Conservation (phyloP, 2,797 vertebrate genomes). For the Antennarius maculatus region DNA sequence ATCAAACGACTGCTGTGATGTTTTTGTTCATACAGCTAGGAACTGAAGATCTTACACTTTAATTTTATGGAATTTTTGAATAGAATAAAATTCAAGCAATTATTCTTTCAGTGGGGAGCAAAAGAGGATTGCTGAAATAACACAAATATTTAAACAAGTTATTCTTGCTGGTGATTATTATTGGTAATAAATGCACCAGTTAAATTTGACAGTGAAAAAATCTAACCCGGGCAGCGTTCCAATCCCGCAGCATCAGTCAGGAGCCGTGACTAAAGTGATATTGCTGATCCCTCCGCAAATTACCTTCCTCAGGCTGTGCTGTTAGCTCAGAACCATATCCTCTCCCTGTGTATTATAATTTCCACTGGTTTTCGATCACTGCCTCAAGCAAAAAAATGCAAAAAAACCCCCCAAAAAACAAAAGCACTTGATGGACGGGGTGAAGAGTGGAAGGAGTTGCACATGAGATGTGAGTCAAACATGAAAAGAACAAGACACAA, state of each 20-base stretch:
- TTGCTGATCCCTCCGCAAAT: constrained; percentile 22
- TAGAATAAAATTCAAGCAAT: background rate
- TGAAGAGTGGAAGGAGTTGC: background rate
- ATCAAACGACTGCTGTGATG: background rate
- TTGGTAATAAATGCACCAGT: constrained; percentile 10
- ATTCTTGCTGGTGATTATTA: constrained; percentile 17
- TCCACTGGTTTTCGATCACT: constrained; percentile 34
- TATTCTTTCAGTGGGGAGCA: background rate
- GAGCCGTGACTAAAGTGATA: constrained; percentile 30
- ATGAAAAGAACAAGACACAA: constrained; percentile 19
- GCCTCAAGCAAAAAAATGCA: constrained; percentile 25
- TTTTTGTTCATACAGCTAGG: constrained; percentile 11
- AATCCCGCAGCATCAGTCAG: constrained; percentile 10
- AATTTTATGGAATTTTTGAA: too few relatives aligned
- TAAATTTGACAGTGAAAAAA: constrained; percentile 2
- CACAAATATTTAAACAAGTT: background rate
- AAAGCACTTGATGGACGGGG: constrained; percentile 31
- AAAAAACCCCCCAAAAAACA: background rate
- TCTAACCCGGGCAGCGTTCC: background rate
- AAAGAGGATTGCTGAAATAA: background rate
- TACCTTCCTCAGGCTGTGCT: constrained; percentile 39
- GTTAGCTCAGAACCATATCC: constrained; percentile 48
- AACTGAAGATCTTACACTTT: background rate
- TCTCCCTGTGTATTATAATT: constrained; percentile 39
- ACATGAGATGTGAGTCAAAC: background rate